These are phyloP conservation scores for Neogobius melanostomus DNA, from an alignment of 2,113 vertebrate species.

Conservation along the genomic window DNA sequence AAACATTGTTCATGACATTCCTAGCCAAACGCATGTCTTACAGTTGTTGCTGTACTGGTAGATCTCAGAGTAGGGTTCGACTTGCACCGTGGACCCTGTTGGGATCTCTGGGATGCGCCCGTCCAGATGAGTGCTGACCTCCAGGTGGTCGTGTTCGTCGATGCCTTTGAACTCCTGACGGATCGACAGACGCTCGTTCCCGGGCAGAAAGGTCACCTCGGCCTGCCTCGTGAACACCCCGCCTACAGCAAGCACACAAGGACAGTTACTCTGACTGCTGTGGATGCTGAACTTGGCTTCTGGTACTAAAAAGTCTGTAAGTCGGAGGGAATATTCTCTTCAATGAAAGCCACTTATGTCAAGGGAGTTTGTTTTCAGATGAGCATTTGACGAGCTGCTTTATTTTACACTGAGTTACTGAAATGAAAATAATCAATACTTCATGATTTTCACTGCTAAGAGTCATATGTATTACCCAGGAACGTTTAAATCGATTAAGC, in stretches of 20 bases:
- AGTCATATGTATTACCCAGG: too few species aligned
- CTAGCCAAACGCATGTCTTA: conserved; percentile 62
- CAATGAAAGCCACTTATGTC: too few species aligned
- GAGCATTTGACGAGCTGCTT: too few species aligned
- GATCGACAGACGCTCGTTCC: conserved; percentile 85
- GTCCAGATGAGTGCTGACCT: conserved; percentile 86
- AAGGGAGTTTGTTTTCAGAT: too few species aligned
- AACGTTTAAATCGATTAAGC: too few species aligned
- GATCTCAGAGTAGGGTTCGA: conserved; percentile 88
- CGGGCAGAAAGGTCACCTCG: conserved; percentile 89
- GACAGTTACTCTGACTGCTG: conserved; percentile 3
- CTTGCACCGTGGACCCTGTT: conserved; percentile 78
- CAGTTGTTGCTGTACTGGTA: conserved; percentile 88
- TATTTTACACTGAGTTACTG: too few species aligned
- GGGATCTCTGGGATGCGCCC: conserved; percentile 85
- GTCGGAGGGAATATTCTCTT: too few species aligned
- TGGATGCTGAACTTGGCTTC: conserved; percentile 1
- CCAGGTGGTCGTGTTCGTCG: conserved; percentile 92
- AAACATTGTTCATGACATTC: too few species aligned
- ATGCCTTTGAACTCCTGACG: conserved; percentile 91
- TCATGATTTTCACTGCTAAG: too few species aligned
- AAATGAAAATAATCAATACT: too few species aligned
- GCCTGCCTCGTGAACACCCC: conserved; percentile 89
- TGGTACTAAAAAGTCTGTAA: too few species aligned
- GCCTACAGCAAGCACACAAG: conserved; percentile 71